Percentiles rank a stretch among this genome's conserved stretches.
Conservation (phyloP, 2,888 invertebrate genomes). For the Anthrax anthrax region DNA sequence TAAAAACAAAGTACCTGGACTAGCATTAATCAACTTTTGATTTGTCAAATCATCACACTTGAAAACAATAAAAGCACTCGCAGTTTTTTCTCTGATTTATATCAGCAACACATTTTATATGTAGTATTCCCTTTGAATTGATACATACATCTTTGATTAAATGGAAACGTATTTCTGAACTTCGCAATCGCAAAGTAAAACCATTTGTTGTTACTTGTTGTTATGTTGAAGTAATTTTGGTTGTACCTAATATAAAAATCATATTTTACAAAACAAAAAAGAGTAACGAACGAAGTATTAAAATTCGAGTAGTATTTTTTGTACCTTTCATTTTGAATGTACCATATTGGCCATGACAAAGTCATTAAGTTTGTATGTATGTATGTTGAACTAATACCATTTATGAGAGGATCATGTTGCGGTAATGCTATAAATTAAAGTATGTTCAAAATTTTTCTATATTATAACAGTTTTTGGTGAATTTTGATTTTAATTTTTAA, state of each 20-base stretch:
- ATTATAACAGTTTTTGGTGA: no score
- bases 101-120: conserved; percentile 28
- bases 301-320: no score
- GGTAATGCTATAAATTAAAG: conserved; percentile 26
- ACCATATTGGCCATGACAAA: conserved; percentile 29
- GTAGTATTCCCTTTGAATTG: conserved; percentile 16
- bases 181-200: conserved; percentile 24
- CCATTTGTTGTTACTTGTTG: conserved; percentile 25
- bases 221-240: conserved; percentile 22
- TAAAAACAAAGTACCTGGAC: conserved; percentile 22
- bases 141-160: conserved; percentile 25
- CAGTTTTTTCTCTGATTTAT: conserved; percentile 24
- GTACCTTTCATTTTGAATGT: conserved; percentile 26
- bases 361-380: conserved; percentile 25
- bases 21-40: conserved; percentile 25
- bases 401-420: conserved; percentile 28
- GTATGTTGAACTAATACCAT: conserved; percentile 25
- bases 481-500: no score
- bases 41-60: conserved; percentile 28
- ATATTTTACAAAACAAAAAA: no score
- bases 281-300: no score
- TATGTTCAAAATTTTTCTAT: no score
- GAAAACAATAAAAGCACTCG: conserved; percentile 21
- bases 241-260: conserved; percentile 22
- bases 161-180: conserved; percentile 27